These are phyloP conservation scores for Vulpes ferrilata DNA, from an alignment of 2,113 vertebrate species.

Conservation along the genomic window DNA sequence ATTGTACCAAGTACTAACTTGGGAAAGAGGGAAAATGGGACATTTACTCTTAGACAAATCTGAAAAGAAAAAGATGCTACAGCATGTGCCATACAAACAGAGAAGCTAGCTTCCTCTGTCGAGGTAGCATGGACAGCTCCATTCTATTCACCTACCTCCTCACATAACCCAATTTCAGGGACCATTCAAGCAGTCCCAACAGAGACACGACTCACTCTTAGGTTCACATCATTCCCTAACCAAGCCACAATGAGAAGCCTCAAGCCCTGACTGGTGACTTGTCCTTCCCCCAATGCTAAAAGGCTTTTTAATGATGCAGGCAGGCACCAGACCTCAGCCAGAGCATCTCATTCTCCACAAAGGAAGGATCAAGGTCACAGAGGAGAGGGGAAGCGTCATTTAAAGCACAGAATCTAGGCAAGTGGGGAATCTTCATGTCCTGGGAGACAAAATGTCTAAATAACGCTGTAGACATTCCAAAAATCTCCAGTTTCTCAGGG, in stretches of 20 bases:
- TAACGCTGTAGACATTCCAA: conserved; percentile 21
- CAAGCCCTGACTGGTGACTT: neutral
- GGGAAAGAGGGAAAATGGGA: conserved; percentile 13
- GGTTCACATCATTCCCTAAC: neutral
- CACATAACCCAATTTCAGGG: neutral
- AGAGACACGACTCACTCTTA: neutral
- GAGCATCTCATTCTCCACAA: conserved; percentile 69
- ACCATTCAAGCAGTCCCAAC: fast-evolving
- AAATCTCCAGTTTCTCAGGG: neutral
- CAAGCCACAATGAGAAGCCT: neutral
- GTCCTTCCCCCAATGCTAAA: neutral
- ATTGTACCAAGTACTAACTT: neutral
- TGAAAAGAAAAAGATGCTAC: neutral
- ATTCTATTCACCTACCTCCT: neutral
- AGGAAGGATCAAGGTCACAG: conserved; percentile 75
- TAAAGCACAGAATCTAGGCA: conserved; percentile 60
- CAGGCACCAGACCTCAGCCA: conserved; percentile 73
- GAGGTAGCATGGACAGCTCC: fast-evolving
- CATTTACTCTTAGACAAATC: neutral
- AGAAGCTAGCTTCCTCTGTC: neutral
- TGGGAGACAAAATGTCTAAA: neutral
- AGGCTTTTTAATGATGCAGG: conserved; percentile 83
- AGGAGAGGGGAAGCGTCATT: conserved; percentile 50
- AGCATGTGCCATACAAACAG: neutral
- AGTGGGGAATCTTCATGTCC: neutral